Evolutionary conservation across 2,888 invertebrate genomes (phyloP).

Genomic region (Leucania comma): DNA sequence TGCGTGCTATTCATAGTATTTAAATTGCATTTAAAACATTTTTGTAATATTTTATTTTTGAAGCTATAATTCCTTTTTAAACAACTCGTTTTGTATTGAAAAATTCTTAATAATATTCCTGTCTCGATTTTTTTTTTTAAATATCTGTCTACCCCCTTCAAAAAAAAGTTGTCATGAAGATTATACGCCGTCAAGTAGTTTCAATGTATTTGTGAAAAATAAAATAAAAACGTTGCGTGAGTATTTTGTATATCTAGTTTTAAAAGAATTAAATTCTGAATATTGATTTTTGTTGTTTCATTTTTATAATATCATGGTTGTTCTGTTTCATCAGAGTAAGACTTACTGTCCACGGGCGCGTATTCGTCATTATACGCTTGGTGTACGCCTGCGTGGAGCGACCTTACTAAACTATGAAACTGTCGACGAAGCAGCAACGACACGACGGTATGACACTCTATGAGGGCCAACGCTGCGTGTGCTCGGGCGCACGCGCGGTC

Average conservation of each 20-base stretch:
- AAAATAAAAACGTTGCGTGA: constrained; percentile 35
- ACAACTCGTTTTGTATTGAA: neutral
- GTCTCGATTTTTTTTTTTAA: neutral
- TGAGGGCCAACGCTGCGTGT: no score
- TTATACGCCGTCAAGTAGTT: constrained; percentile 32
- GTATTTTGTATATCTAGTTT: constrained; percentile 60
- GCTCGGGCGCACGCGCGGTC: no score
- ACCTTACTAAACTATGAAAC: no score
- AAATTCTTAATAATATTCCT: neutral
- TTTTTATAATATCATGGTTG: constrained; percentile 1
- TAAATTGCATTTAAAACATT: constrained; percentile 26
- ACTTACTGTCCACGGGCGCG: no score
- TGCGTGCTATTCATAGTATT: neutral
- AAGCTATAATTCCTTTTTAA: neutral
- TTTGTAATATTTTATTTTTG: neutral
- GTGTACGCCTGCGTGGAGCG: no score
- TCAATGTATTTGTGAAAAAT: constrained; percentile 34
- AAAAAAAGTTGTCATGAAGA: constrained; percentile 24
- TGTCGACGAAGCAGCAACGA: no score
- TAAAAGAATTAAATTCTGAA: constrained; percentile 62
- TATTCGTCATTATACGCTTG: no score
- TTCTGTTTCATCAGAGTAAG: no score
- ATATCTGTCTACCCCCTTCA: neutral
- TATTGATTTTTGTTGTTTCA: constrained; percentile 25
- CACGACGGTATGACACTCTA: no score